Percentiles rank a stretch among this genome's conserved stretches.
Conservation (phyloP, 1,140 invertebrate genomes). For the Cryptotermes secundus region DNA sequence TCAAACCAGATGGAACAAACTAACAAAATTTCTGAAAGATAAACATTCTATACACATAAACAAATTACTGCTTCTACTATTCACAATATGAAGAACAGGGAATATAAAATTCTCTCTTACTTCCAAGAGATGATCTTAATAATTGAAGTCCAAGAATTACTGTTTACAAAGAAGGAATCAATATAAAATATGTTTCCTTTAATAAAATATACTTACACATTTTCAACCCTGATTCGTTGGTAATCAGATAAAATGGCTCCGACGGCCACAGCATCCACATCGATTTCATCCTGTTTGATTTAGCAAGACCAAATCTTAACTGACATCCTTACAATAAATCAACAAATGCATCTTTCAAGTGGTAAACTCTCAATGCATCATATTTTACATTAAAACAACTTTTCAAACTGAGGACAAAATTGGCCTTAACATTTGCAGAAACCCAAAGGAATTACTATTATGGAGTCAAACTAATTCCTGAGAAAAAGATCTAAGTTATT, state of each 20-base stretch:
- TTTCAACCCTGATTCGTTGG: constrained; percentile 95
- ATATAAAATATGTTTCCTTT: constrained; percentile 3
- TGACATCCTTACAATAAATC: constrained; percentile 2
- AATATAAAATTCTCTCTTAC: no score
- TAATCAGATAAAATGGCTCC: constrained; percentile 98
- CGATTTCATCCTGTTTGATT: constrained; percentile 69
- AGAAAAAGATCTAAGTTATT: no score
- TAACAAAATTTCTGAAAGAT: not conserved
- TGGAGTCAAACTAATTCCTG: no score
- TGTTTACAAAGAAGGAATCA: not conserved
- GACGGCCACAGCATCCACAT: constrained; percentile 89
- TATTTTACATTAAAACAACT: no score
- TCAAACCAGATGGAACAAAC: not conserved
- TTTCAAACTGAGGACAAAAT: no score
- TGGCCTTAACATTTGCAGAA: no score
- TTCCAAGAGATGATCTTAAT: no score
- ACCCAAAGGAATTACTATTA: no score
- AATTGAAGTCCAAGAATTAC: not conserved
- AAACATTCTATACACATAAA: not conserved
- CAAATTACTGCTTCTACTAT: no score
- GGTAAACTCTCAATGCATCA: not conserved
- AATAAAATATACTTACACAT: constrained; percentile 75
- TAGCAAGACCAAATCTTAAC: constrained; percentile 30
- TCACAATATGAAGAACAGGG: no score
- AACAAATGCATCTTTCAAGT: not conserved